Percentiles rank a stretch among this genome's conserved stretches.
Evolutionary conservation across 2,888 invertebrate species (phyloP).

Genomic region (Macrosoma leucophasiata): DNA sequence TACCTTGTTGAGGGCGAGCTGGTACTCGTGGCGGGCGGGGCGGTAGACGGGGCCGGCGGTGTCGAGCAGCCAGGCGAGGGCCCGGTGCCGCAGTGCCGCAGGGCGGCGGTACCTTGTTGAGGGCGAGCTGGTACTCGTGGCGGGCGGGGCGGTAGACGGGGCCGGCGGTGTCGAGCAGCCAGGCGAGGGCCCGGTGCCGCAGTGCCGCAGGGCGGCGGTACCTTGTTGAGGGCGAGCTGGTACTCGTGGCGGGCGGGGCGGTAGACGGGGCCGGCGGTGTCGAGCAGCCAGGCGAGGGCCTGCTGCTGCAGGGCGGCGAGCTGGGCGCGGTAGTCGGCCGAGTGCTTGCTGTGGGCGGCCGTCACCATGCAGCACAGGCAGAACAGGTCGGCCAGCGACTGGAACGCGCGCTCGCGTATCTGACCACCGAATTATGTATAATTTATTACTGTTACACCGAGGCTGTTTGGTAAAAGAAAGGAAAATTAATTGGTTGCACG

Average conservation of each 20-base stretch:
- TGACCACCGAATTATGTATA: constrained; percentile 24
- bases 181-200: constrained; percentile 85
- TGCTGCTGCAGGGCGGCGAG: constrained; percentile 84
- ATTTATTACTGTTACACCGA: too few relatives aligned
- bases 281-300: constrained; percentile 92
- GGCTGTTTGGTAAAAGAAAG: too few relatives aligned
- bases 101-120: constrained; percentile 79
- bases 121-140: constrained; percentile 83
- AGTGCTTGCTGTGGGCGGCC: constrained; percentile 74
- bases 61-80: constrained; percentile 92
- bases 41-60: constrained; percentile 84
- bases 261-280: constrained; percentile 84
- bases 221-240: constrained; percentile 85
- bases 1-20: constrained; percentile 86
- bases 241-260: constrained; percentile 83
- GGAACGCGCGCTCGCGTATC: constrained; percentile 89
- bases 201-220: constrained; percentile 29
- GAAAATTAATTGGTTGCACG: too few relatives aligned
- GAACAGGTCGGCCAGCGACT: constrained; percentile 88
- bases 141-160: constrained; percentile 82
- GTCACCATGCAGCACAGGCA: constrained; percentile 90
- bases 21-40: constrained; percentile 82
- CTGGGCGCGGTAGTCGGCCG: constrained; percentile 57
- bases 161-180: constrained; percentile 90
- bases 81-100: constrained; percentile 85